Evolutionary conservation across 2,797 vertebrate species (phyloP).

Genomic region (Poecile montanus): DNA sequence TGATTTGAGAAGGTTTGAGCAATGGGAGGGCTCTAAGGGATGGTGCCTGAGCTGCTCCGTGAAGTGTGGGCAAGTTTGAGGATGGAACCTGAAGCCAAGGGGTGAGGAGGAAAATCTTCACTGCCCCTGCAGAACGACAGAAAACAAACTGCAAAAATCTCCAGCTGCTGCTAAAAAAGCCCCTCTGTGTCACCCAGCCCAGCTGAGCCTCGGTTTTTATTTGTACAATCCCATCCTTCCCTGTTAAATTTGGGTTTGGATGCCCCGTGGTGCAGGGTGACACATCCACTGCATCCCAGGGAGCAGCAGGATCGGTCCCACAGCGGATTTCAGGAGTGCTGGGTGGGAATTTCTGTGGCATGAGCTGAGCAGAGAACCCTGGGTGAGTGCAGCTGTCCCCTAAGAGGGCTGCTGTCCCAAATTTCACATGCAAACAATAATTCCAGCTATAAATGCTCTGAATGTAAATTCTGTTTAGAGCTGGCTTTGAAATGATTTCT

Average conservation of each 20-base stretch:
- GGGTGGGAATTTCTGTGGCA: neutral
- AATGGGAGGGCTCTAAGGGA: no score
- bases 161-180: neutral
- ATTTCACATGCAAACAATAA: constrained; percentile 34
- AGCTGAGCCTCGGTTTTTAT: neutral
- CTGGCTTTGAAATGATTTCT: neutral
- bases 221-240: neutral
- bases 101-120: neutral
- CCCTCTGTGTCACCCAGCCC: neutral
- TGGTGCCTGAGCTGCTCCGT: no score
- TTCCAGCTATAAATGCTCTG: constrained; percentile 35
- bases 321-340: neutral
- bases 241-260: fast-evolving
- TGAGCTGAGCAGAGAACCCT: neutral
- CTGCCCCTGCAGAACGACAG: neutral
- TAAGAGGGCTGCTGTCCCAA: neutral
- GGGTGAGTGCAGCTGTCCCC: neutral
- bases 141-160: neutral
- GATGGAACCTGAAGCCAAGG: neutral
- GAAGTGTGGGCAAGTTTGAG: neutral
- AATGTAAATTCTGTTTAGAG: neutral
- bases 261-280: fast-evolving
- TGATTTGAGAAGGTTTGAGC: neutral
- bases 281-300: fast-evolving
- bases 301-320: neutral